Base-by-base conservation (phyloP, 1,140 invertebrate species). In the Octopus bimaculoides region DNA sequence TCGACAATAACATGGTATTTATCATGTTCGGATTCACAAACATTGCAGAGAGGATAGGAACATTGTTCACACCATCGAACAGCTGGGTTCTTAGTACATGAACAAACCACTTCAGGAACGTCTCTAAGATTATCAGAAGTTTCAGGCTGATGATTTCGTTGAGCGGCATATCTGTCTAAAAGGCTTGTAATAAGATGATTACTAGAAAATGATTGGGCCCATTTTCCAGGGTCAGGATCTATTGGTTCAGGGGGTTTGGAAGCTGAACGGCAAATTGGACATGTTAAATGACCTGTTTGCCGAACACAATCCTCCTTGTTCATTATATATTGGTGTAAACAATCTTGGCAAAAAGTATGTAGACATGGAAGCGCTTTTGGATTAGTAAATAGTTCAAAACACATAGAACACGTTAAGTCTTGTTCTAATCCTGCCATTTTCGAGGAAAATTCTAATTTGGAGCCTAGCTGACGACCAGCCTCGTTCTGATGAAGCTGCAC, bases 361-460 rank as follows among this genome's bases (percentile, higher is more conserved):
- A 82, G 78, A 78, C 85, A 85, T 20, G 85, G 83, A 20, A 85
- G 78, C 41, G 78, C 75, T 66, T 81, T 82, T 14, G 85, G 85
- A n/a, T 82, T 78, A 14, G 66, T 77, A 76, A 81, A 85, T 77
- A 81, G 78, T 41, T 83, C 82, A 20, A 84, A 75, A 79, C 85
- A 85, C 52, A 85, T 83, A 53, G 78, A 81, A 76, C 85, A 85
- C 20, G 79, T 78, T 5, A 81, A 78, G 75, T 17, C 76, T 73
- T 55, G 73, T 79, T 75, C 77, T 78, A 7, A 56, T 80, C 17
- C 26, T 75, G 12, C 66, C 66, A 71, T 71, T 71, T 71, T 71
- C 66, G 17, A 14, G 26, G 9, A 9, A 61, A 61, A 14, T 71
- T 71, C 26, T 20, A 71, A 71, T 71, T 71, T 71, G 17, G 66